Evolutionary conservation across 2,113 vertebrate genomes (phyloP).

Genomic region (Labeo catla): DNA sequence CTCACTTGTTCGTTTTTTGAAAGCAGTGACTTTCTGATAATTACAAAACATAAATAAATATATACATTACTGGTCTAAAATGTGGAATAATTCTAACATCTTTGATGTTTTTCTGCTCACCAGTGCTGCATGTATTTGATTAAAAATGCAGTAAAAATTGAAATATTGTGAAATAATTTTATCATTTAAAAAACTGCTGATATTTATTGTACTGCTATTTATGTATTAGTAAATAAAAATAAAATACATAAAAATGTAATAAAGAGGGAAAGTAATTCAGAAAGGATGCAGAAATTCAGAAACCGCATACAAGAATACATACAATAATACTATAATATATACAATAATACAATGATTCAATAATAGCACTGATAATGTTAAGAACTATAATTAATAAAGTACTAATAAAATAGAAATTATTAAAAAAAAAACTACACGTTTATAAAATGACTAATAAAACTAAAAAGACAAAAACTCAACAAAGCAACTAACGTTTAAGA

Average conservation of each 20-base stretch:
- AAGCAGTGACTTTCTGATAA: not conserved
- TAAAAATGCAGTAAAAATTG: not conserved
- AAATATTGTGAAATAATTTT: not conserved
- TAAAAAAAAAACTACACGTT: too few relatives aligned
- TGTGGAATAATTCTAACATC: not conserved
- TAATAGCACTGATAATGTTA: not conserved
- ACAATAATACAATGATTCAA: too few relatives aligned
- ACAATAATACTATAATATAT: too few relatives aligned
- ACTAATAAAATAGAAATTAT: too few relatives aligned
- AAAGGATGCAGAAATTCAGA: too few relatives aligned
- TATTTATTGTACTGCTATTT: too few relatives aligned
- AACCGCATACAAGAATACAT: too few relatives aligned
- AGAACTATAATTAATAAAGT: too few relatives aligned
- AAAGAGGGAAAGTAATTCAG: not conserved
- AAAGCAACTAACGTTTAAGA: too few relatives aligned
- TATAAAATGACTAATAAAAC: too few relatives aligned
- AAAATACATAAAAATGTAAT: not conserved
- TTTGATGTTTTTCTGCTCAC: not conserved
- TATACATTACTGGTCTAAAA: not conserved
- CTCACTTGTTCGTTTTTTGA: not conserved
- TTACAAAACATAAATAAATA: not conserved
- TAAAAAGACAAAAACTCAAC: too few relatives aligned
- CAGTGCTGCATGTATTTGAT: not conserved
- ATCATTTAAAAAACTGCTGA: too few relatives aligned
- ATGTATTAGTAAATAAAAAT: not conserved